phyloP scores from a whole-genome alignment of 2,113 vertebrate species.

The Ivindomyrus marchei region DNA sequence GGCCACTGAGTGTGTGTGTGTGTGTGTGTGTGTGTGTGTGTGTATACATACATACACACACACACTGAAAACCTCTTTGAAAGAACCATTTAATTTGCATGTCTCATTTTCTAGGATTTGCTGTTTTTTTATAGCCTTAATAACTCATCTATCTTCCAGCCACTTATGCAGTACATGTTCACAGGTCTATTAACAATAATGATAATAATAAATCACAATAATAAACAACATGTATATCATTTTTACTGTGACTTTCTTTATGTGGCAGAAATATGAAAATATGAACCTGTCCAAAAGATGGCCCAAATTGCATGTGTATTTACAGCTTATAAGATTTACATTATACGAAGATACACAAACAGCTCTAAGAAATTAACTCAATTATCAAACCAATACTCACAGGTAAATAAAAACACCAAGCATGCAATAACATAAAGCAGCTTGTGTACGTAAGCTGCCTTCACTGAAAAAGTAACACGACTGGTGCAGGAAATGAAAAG shows the following conservation, averaged over 20 bases:
- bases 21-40: background rate
- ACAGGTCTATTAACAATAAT: background rate
- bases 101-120: background rate
- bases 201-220: background rate
- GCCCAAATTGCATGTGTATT: constrained; percentile 67
- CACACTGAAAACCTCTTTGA: background rate
- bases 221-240: background rate
- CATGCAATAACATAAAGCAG: constrained; percentile 66
- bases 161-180: background rate
- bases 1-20: background rate
- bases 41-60: background rate
- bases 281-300: constrained; percentile 72
- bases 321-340: constrained; percentile 40
- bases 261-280: constrained; percentile 23
- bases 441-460: constrained; percentile 17
- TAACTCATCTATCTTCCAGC: background rate
- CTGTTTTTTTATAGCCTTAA: background rate
- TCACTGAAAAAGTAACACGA: background rate
- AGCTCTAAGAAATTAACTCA: constrained; percentile 63
- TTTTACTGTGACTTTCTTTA: constrained; percentile 61
- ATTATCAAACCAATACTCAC: constrained; percentile 51
- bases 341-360: constrained; percentile 43
- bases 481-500: constrained; percentile 33
- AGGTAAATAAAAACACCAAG: constrained; percentile 52
- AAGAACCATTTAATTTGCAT: background rate